Evolutionary conservation across 2,888 invertebrate species (phyloP).

Genomic region (Eupithecia centaureata): DNA sequence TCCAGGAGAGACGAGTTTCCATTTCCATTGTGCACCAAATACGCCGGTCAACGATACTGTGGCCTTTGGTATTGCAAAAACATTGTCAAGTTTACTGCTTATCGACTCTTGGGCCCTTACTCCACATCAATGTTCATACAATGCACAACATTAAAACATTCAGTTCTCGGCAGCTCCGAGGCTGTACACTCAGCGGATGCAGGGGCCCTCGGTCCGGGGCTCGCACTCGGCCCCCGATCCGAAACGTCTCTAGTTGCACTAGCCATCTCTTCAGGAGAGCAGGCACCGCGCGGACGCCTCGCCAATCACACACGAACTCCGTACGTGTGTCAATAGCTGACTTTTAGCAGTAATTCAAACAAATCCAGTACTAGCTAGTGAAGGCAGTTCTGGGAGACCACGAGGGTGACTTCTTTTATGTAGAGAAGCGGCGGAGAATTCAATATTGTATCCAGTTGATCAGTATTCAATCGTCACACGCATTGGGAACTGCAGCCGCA

Average conservation of each 20-base stretch:
- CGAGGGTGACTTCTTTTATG: background rate
- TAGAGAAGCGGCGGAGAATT: background rate
- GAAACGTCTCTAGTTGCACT: background rate
- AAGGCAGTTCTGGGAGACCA: background rate
- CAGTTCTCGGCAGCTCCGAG: background rate
- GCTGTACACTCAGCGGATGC: background rate
- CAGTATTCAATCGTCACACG: background rate
- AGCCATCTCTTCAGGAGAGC: background rate
- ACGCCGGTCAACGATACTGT: too few species aligned
- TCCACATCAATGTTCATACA: background rate
- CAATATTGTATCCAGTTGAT: background rate
- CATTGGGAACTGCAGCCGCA: background rate
- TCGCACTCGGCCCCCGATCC: conserved; percentile 1
- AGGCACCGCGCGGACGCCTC: background rate
- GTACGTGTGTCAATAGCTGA: background rate
- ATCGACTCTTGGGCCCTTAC: background rate
- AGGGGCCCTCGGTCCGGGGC: background rate
- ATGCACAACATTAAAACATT: background rate
- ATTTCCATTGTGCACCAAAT: too few species aligned
- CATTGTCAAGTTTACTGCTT: background rate
- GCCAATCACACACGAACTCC: background rate
- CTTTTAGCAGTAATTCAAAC: background rate
- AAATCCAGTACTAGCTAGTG: background rate
- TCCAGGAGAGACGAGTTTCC: too few species aligned
- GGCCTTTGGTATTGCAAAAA: background rate